A percentile compares a stretch with the other conserved stretches of the same genome.
These are phyloP conservation scores for Apamea sordens DNA, from an alignment of 2,888 invertebrate species.

Conservation along the genomic window DNA sequence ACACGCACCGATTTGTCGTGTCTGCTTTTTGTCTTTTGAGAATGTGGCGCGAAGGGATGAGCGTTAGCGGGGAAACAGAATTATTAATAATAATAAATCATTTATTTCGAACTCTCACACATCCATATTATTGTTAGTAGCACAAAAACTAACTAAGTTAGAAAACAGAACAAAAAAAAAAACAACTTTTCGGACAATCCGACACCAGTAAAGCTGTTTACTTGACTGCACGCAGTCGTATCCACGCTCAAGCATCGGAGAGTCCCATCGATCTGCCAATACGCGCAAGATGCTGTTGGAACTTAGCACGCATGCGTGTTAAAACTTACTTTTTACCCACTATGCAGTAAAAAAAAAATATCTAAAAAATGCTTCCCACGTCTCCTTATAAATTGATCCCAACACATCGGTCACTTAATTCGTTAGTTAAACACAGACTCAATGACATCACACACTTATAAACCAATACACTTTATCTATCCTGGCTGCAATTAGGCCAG, in stretches of 20 bases:
- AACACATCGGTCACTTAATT: conserved; percentile 37
- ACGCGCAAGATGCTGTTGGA: too few species aligned
- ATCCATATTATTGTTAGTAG: too few species aligned
- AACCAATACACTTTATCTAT: conserved; percentile 74
- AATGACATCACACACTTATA: conserved; percentile 74
- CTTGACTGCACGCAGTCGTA: too few species aligned
- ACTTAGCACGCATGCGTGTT: too few species aligned
- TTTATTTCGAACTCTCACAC: too few species aligned
- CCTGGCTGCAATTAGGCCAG: conserved; percentile 71
- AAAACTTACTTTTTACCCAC: neutral
- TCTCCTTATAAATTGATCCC: conserved; percentile 38
- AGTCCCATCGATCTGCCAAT: too few species aligned
- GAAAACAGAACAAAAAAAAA: too few species aligned
- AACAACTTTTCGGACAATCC: too few species aligned
- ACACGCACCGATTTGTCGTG: conserved; percentile 79
- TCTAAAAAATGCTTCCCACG: neutral
- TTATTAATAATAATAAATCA: neutral
- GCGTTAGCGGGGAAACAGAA: conserved; percentile 40
- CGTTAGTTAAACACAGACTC: conserved; percentile 56
- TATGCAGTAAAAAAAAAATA: neutral
- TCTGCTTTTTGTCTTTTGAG: conserved; percentile 78
- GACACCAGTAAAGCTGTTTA: too few species aligned
- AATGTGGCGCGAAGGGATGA: conserved; percentile 49
- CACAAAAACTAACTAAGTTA: too few species aligned
- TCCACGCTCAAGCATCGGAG: too few species aligned